Evolutionary conservation across 2,888 invertebrate species (phyloP).

Genomic region (Arge pagana): DNA sequence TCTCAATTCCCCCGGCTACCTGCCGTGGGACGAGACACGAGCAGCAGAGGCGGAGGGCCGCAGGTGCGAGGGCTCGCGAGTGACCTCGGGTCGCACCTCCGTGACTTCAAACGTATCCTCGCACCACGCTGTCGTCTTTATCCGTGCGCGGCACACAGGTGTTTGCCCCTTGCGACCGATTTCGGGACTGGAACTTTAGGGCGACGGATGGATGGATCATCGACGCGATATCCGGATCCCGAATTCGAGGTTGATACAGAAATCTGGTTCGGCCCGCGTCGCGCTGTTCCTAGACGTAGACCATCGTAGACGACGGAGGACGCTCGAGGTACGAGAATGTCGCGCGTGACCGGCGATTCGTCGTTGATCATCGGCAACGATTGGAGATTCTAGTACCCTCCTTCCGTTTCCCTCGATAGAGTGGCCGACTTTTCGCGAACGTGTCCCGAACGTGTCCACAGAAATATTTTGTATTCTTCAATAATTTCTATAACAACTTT

Average conservation of each 20-base stretch:
- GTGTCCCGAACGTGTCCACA: background rate
- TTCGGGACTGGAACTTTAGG: too few species aligned
- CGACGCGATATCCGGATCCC: too few species aligned
- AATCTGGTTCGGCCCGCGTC: too few species aligned
- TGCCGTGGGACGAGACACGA: constrained; percentile 33
- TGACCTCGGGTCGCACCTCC: constrained; percentile 39
- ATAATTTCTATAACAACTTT: constrained; percentile 63
- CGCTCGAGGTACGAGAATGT: too few species aligned
- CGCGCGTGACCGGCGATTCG: too few species aligned
- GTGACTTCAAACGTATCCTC: constrained; percentile 29
- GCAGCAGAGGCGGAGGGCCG: constrained; percentile 12
- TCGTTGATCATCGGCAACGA: too few species aligned
- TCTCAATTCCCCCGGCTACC: constrained; percentile 48
- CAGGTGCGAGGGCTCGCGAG: constrained; percentile 26
- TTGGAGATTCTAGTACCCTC: too few species aligned
- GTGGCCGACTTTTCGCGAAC: too few species aligned
- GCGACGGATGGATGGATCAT: too few species aligned
- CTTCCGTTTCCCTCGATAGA: background rate
- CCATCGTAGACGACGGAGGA: too few species aligned
- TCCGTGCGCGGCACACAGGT: constrained; percentile 56
- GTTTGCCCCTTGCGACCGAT: constrained; percentile 49
- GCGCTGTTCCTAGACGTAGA: too few species aligned
- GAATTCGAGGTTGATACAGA: too few species aligned
- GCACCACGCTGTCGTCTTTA: constrained; percentile 41
- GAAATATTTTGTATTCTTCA: constrained; percentile 59